Percentiles rank a stretch among this genome's conserved stretches.
These are phyloP conservation scores for Desoria tigrina DNA, from an alignment of 2,888 invertebrate genomes.

Conservation along the genomic window DNA sequence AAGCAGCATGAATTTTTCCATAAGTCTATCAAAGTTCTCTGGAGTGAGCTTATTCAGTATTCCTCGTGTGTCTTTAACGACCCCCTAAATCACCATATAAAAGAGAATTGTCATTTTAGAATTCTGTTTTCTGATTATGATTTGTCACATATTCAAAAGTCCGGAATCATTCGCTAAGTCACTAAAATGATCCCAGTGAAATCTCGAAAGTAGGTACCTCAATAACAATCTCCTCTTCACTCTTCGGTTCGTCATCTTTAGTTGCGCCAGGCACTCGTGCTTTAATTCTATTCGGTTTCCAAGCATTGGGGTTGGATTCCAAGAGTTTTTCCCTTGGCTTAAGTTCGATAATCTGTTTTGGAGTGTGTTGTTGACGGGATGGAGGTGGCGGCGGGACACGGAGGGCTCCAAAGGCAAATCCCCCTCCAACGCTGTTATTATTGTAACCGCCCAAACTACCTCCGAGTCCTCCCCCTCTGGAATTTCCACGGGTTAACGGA, in stretches of 20 bases:
- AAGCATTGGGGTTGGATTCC: slow-evolving; percentile 15
- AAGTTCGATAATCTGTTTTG: not conserved
- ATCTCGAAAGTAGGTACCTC: too few species aligned
- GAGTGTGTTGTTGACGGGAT: slow-evolving; percentile 25
- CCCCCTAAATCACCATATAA: slow-evolving; percentile 33
- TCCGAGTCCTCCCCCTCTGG: not conserved
- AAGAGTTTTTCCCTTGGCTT: slow-evolving; percentile 5
- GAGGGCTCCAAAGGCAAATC: slow-evolving; percentile 42
- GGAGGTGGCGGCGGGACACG: slow-evolving; percentile 45
- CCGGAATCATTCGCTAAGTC: too few species aligned
- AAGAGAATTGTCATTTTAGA: slow-evolving; percentile 1
- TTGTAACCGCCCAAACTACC: slow-evolving; percentile 4
- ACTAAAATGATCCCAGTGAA: too few species aligned
- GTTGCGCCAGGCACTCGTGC: slow-evolving; percentile 56
- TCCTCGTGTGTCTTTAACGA: slow-evolving; percentile 62
- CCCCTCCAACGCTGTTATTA: slow-evolving; percentile 19
- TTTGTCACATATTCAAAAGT: too few species aligned
- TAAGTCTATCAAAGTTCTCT: slow-evolving; percentile 82
- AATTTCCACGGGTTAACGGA: slow-evolving; percentile 9
- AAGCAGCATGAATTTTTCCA: slow-evolving; percentile 56
- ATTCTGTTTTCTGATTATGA: not conserved
- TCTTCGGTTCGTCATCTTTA: slow-evolving; percentile 58
- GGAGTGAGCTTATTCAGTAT: slow-evolving; percentile 93
- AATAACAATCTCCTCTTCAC: slow-evolving; percentile 58
- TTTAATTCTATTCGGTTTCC: slow-evolving; percentile 12